Percentiles rank a stretch among this genome's conserved stretches.
These are phyloP conservation scores for Serilophus lunatus DNA, from an alignment of 2,113 vertebrate genomes.

Conservation along the genomic window DNA sequence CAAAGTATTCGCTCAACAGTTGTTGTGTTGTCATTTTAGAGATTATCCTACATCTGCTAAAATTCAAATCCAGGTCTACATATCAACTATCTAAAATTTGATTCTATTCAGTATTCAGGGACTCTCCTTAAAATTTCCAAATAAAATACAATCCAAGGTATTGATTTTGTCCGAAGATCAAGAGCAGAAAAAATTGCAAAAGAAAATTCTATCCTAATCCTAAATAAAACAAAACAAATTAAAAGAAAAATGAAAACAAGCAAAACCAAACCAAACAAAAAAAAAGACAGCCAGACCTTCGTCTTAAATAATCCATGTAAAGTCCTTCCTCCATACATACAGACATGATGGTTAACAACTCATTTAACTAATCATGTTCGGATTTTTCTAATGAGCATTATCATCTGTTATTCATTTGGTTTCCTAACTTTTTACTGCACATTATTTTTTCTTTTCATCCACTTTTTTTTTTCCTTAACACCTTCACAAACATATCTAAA, in stretches of 20 bases:
- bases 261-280: not conserved
- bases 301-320: not conserved
- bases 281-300: not conserved
- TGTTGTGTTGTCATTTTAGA: not conserved
- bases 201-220: not conserved
- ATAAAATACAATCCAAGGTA: not conserved
- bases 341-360: not conserved
- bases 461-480: not conserved
- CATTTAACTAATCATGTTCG: not conserved
- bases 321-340: not conserved
- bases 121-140: not conserved
- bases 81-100: not conserved
- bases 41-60: not conserved
- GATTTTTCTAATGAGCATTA: not conserved
- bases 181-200: not conserved
- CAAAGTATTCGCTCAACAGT: not conserved
- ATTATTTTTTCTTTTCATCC: not conserved
- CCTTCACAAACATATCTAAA: not conserved
- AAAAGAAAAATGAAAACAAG: not conserved
- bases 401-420: not conserved
- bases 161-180: not conserved
- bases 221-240: not conserved
- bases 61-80: not conserved
- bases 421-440: not conserved
- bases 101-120: not conserved